Evolutionary conservation across 2,888 invertebrate species (phyloP), one percentile per base, ranked within the genome.

Genomic region (Periphyllus acericola): DNA sequence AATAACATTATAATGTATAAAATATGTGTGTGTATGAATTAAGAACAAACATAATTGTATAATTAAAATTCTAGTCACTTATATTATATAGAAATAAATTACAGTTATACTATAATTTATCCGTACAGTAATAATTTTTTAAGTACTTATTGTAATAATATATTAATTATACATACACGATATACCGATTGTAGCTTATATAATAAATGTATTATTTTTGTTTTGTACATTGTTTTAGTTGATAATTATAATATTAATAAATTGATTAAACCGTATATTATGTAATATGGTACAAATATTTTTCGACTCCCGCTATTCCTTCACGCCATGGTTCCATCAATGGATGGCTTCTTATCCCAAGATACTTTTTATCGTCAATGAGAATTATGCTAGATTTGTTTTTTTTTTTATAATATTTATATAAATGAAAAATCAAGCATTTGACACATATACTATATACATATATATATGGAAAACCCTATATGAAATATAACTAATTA

Each of bases 21-120:
- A 29, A 25, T 46, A 32, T 71, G 32, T 72, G n/a, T 11, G 25
- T 25, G 21, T 46, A 81, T 21, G 71, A 17, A 66, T 36, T 46
- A 79, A 79, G 14, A 60, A 32, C 32, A 32, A 34, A 72, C 72
- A n/a, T n/a, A n/a, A n/a, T 36, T 55, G 55, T 74, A 55, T 83
- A 83, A 84, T 34, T 46, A 8, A 32, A 76, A 32, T 84, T 76
- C 84, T 84, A 84, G 84, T 84, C 84, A 84, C 25, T 84, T 46
- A 36, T 21, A 32, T 60, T 25, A 60, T 25, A 60, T 60, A 60
- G 9, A 1, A 60, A 25, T 60, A 25, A 21, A 60, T 21, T 60
- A 60, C 19, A 60, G n/a, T n/a, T n/a, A 25, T 60, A 60, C 21
- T 76, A 32, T 52, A 84, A 68, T 68, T 46, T 84, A 66, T 46